These are phyloP conservation scores for Hemitrygon akajei DNA, from an alignment of 2,797 vertebrate species.

Conservation along the genomic window DNA sequence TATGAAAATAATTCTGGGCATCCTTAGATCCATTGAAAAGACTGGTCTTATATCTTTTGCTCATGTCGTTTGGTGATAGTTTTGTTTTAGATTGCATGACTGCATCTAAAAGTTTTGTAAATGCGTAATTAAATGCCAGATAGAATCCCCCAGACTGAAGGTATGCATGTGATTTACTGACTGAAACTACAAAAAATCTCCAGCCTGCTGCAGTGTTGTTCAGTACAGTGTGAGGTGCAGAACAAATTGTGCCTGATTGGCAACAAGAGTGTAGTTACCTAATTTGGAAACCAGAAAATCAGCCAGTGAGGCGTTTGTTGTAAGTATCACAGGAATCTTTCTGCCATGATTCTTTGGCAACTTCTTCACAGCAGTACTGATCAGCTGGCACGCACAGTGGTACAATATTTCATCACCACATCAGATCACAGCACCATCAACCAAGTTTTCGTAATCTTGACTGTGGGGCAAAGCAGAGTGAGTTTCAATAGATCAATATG, in stretches of 20 bases:
- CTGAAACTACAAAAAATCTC: background rate
- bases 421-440: background rate
- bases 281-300: background rate
- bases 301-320: background rate
- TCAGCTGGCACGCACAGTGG: background rate
- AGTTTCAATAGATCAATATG: background rate
- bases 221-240: background rate
- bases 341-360: background rate
- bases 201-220: background rate
- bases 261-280: background rate
- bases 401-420: background rate
- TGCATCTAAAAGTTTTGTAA: background rate
- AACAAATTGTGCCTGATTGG: background rate
- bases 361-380: background rate
- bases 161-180: background rate
- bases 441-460: background rate
- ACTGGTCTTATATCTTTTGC: background rate
- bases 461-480: background rate
- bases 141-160: background rate
- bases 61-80: background rate
- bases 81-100: background rate
- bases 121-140: background rate
- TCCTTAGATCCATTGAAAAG: background rate
- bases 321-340: background rate
- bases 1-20: background rate